These are phyloP conservation scores for Sthenelais limicola DNA, from an alignment of 2,888 invertebrate genomes.

Conservation along the genomic window DNA sequence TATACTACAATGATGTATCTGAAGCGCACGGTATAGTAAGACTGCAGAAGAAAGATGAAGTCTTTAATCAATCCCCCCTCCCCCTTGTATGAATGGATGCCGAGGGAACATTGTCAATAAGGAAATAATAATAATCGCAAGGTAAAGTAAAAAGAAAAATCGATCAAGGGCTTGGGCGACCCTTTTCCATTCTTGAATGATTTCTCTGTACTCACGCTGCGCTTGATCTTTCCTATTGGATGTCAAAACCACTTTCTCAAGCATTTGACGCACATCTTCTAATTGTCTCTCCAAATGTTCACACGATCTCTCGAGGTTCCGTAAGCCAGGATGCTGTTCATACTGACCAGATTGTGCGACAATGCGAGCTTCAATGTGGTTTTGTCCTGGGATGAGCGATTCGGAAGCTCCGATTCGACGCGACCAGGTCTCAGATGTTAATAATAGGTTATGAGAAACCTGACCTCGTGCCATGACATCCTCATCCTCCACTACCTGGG, in stretches of 20 bases:
- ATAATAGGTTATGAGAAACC: neutral
- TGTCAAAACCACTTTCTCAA: neutral
- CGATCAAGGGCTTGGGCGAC: constrained; percentile 7
- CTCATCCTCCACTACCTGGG: constrained; percentile 6
- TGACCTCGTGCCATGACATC: too few relatives aligned
- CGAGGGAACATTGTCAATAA: constrained; percentile 15
- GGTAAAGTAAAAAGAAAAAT: constrained; percentile 11
- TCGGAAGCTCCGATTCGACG: neutral
- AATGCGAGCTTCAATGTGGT: neutral
- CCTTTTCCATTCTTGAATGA: constrained; percentile 11
- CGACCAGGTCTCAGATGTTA: neutral
- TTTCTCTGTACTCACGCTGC: neutral
- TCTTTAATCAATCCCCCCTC: too few relatives aligned
- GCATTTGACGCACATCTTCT: neutral
- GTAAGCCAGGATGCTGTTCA: constrained; percentile 6
- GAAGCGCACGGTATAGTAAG: too few relatives aligned
- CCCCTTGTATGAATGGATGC: constrained; percentile 11
- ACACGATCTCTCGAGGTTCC: neutral
- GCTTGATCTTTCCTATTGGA: neutral
- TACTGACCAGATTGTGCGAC: neutral
- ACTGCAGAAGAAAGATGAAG: too few relatives aligned
- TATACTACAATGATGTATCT: too few relatives aligned
- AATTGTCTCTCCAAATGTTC: constrained; percentile 6
- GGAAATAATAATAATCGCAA: constrained; percentile 11
- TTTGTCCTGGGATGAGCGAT: constrained; percentile 1